phyloP scores from a whole-genome alignment of 1,140 invertebrate genomes.

The Orius insidiosus region DNA sequence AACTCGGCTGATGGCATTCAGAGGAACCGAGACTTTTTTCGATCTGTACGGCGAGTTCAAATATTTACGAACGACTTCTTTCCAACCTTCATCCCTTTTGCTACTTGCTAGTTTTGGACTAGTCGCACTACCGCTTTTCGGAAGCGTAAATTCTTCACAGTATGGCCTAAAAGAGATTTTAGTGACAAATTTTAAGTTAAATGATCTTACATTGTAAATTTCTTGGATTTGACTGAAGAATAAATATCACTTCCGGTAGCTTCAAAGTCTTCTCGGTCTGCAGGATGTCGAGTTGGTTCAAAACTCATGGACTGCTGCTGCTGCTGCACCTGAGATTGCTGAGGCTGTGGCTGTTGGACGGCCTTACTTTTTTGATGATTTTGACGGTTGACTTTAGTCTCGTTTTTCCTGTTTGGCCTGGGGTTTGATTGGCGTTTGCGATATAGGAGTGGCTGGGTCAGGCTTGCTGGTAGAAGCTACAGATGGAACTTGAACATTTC shows the following conservation, averaged over 20 bases:
- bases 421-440: constrained; percentile 5
- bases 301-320: constrained; percentile 34
- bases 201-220: constrained; percentile 25
- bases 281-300: constrained; percentile 40
- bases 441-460: not conserved
- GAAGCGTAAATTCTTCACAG: not conserved
- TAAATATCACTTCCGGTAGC: constrained; percentile 43
- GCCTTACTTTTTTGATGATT: not conserved
- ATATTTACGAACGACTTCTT: constrained; percentile 77
- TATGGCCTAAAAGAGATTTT: not conserved
- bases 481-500: constrained; percentile 4
- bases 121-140: constrained; percentile 28
- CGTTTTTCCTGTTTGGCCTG: constrained; percentile 1
- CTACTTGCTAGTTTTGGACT: constrained; percentile 49
- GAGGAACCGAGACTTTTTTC: constrained; percentile 81
- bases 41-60: constrained; percentile 32
- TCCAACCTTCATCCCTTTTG: constrained; percentile 87
- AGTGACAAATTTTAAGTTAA: not conserved
- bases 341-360: not conserved
- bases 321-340: constrained; percentile 2
- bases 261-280: constrained; percentile 47
- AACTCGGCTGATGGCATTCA: constrained; percentile 84
- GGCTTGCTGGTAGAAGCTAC: constrained; percentile 11
- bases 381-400: not conserved
- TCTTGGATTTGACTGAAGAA: constrained; percentile 31